Evolutionary conservation across 1,140 invertebrate species (phyloP), one percentile per base, ranked within the genome.

Genomic region (Drosophila equinoxialis): DNA sequence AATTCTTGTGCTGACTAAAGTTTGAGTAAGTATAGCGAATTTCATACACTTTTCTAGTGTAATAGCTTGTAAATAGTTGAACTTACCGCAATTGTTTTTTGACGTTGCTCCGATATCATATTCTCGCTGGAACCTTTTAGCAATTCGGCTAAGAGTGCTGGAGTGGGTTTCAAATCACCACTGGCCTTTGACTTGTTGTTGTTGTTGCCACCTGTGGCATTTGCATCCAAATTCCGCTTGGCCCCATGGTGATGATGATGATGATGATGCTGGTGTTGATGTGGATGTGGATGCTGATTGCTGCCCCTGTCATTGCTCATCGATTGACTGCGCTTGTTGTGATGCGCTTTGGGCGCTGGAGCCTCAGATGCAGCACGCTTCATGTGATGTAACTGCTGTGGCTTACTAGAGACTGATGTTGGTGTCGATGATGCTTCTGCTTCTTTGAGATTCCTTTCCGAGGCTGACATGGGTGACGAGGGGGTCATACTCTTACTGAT

Each of bases 101-200:
- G 72, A 0, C 84, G 80, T 64, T 92, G 91, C 68, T 92, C 93
- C 35, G 94, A 94, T 5, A 95, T 94, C 39, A 96, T 93, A 65
- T 95, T 94, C 90, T 96, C 96, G 10, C 95, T 96, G 77, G 95
- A 96, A 17, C 96, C 96, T 64, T 95, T 94, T 13, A 96, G 93
- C 42, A 97, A 92, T 85, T 96, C 95, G 11, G 95, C 95, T 33
- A 97, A 92, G 26, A 96, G 91, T 81, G 96, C 95, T 0, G 94
- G 94, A 59, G 95, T 95, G 2, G 95, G 94, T 78, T 95, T 94
- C 17, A 94, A 90, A 65, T 80, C 35, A 23, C 45, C 35, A 61
- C 51, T 30, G 48, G n/a, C 30, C 45, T 86, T 80, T 10, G 67
- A 71, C 45, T 78, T 76, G 14, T 7, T 37, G 30, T 30, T 30